Evolutionary conservation across 2,797 vertebrate species (phyloP).

Genomic region (Gallirallus australis): DNA sequence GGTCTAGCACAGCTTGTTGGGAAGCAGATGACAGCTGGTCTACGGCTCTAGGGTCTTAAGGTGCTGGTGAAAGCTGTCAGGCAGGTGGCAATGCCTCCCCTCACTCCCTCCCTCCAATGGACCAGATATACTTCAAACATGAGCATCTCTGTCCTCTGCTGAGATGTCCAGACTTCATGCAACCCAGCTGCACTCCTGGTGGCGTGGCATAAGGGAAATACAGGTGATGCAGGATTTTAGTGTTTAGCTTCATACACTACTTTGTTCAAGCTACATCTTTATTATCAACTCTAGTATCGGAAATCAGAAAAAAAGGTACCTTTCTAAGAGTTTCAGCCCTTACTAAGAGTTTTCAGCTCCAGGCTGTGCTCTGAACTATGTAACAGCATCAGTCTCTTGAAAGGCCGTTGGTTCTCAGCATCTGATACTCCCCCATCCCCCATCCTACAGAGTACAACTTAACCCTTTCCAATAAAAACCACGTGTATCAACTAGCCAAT

Average conservation of each 20-base stretch:
- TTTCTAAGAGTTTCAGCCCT: background rate
- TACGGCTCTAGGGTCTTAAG: background rate
- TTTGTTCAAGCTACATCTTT: background rate
- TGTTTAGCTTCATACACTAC: background rate
- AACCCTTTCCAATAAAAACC: background rate
- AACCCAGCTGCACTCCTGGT: background rate
- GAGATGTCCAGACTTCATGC: background rate
- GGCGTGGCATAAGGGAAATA: background rate
- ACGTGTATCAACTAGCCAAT: background rate
- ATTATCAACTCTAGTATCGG: background rate
- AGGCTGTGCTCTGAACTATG: background rate
- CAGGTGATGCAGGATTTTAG: background rate
- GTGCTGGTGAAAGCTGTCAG: background rate
- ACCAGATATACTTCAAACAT: background rate
- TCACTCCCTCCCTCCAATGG: no score
- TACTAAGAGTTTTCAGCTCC: background rate
- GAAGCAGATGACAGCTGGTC: background rate
- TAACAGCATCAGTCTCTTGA: background rate
- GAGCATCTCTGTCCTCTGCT: accelerated
- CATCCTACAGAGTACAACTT: background rate
- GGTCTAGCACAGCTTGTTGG: background rate
- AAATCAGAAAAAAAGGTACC: background rate
- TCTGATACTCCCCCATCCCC: background rate
- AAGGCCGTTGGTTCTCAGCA: background rate
- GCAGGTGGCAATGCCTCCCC: background rate